phyloP scores from a whole-genome alignment of 2,113 vertebrate genomes.

The Takifugu bimaculatus region DNA sequence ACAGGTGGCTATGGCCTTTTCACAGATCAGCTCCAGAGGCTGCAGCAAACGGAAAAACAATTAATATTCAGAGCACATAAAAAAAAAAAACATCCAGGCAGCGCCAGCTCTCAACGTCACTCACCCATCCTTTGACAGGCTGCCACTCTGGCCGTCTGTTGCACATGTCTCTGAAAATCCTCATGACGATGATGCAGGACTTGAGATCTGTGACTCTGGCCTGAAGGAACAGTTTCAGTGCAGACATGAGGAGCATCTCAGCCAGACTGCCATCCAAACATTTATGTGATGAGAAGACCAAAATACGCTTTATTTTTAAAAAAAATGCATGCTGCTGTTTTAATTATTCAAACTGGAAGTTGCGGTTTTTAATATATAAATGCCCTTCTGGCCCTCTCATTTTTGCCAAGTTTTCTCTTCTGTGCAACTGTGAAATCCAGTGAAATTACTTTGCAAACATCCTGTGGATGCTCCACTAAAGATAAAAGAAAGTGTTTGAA shows the following conservation, averaged over 20 bases:
- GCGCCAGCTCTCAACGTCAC: slow-evolving; percentile 44
- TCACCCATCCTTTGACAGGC: slow-evolving; percentile 91
- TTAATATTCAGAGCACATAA: background rate
- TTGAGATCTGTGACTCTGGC: slow-evolving; percentile 91
- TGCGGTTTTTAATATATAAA: background rate
- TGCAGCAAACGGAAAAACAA: slow-evolving; percentile 33
- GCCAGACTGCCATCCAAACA: no score
- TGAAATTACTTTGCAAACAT: background rate
- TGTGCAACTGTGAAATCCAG: background rate
- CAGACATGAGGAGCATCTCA: slow-evolving; percentile 10
- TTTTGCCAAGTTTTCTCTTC: background rate
- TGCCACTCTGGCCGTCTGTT: slow-evolving; percentile 87
- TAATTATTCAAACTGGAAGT: background rate
- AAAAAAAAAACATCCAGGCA: background rate
- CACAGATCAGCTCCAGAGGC: slow-evolving; percentile 94
- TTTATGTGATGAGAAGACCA: no score
- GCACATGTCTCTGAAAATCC: slow-evolving; percentile 92
- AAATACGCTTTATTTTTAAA: no score
- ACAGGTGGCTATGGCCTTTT: slow-evolving; percentile 94
- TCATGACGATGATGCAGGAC: slow-evolving; percentile 90
- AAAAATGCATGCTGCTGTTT: background rate
- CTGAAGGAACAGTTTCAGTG: slow-evolving; percentile 68
- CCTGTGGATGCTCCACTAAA: background rate
- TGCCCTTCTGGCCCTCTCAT: background rate
- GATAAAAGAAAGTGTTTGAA: background rate